Conservation (phyloP, 2,888 invertebrate genomes). For the Lasioglossum oenotherae region DNA sequence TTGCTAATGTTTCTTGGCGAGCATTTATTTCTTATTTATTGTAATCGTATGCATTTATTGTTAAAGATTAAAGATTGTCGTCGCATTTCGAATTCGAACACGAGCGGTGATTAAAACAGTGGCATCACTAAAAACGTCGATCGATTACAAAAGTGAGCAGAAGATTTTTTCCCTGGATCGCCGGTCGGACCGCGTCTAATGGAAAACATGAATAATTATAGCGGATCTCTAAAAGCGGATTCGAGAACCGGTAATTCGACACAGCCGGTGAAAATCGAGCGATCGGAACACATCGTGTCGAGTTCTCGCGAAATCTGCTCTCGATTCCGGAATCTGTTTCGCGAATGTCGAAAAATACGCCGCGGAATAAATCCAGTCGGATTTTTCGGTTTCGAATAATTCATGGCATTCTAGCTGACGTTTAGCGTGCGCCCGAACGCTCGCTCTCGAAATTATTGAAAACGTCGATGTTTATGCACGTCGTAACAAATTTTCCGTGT, state of each 20-base stretch:
- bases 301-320: slow-evolving; percentile 34
- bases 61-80: no score
- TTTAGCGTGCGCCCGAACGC: neutral
- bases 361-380: slow-evolving; percentile 54
- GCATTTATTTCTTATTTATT: no score
- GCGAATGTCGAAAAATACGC: slow-evolving; percentile 52
- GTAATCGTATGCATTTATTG: no score
- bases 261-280: slow-evolving; percentile 40
- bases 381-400: slow-evolving; percentile 56
- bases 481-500: no score
- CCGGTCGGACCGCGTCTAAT: slow-evolving; percentile 60
- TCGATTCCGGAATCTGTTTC: slow-evolving; percentile 1
- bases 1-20: no score
- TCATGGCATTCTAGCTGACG: slow-evolving; percentile 20
- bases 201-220: slow-evolving; percentile 70
- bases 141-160: no score
- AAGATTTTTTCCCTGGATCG: neutral
- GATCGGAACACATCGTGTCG: slow-evolving; percentile 50
- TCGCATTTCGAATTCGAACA: no score
- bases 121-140: no score
- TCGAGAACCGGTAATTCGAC: slow-evolving; percentile 59
- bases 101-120: no score
- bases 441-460: neutral
- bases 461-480: neutral
- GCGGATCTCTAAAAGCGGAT: slow-evolving; percentile 68